These are phyloP conservation scores for Rhopalosiphum maidis DNA, from an alignment of 1,140 invertebrate species.

Conservation along the genomic window DNA sequence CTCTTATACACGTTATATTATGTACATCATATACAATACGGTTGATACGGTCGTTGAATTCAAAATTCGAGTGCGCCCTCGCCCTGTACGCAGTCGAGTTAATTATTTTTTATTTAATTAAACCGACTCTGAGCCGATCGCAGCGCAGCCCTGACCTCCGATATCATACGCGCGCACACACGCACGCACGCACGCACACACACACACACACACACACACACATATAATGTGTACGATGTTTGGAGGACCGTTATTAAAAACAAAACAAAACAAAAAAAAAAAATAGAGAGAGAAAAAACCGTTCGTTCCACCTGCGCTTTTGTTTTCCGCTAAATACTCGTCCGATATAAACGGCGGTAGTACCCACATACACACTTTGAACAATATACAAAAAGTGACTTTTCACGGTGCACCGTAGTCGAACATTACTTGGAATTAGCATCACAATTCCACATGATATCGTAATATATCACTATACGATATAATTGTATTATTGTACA, in stretches of 20 bases:
- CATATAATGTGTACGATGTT: background rate
- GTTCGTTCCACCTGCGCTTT: background rate
- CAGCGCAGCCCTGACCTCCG: background rate
- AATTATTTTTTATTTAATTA: slow-evolving; percentile 20
- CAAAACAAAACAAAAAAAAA: background rate
- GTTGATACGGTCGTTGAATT: background rate
- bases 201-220: background rate
- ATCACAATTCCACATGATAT: no score
- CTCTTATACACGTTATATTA: background rate
- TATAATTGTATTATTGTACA: no score
- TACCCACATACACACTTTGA: no score
- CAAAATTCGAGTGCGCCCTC: background rate
- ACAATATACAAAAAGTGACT: no score
- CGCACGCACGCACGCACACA: no score
- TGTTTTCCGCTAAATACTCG: background rate
- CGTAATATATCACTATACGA: no score
- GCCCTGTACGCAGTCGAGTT: background rate
- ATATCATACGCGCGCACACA: background rate
- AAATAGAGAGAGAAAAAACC: background rate
- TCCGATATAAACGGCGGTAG: background rate
- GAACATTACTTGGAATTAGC: no score
- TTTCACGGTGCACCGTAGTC: no score
- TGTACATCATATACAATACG: no score
- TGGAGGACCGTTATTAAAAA: background rate
- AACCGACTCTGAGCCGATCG: background rate